Conservation (phyloP, 2,113 vertebrate species). For the Thamnaconus septentrionalis region DNA sequence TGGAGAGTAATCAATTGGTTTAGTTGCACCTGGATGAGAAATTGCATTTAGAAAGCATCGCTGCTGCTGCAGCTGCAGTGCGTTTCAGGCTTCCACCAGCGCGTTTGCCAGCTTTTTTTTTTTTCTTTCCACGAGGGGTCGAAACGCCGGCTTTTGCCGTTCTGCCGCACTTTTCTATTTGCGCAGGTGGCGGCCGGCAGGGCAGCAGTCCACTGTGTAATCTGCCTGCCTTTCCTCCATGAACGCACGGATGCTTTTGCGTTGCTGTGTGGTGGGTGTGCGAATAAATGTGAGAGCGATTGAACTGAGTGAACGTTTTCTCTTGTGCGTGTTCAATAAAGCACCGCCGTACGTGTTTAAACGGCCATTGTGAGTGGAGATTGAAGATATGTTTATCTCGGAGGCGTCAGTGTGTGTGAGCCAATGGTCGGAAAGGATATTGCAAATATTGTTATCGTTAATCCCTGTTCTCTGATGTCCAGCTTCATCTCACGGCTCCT, state of each 20-base stretch:
- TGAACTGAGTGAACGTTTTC: no score
- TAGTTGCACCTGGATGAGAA: constrained; percentile 39
- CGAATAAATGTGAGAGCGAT: no score
- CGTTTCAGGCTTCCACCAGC: background rate
- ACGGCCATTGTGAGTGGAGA: no score
- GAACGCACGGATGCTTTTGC: background rate
- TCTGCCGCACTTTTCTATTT: constrained; percentile 2
- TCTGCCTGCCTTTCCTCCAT: background rate
- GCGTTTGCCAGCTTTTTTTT: background rate
- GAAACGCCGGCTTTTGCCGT: background rate
- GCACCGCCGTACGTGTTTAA: no score
- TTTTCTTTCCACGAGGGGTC: background rate
- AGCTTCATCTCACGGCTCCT: no score
- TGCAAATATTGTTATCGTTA: no score
- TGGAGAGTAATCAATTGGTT: constrained; percentile 37
- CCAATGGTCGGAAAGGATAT: no score
- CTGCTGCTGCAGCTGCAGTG: constrained; percentile 3
- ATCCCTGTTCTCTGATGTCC: no score
- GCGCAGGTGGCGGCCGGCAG: constrained; percentile 1
- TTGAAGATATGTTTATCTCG: no score
- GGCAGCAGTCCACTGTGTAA: background rate
- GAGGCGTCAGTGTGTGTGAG: no score
- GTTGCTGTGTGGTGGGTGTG: background rate
- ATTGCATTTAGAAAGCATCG: constrained; percentile 17
- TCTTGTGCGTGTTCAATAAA: no score